Percentiles rank a stretch among this genome's conserved stretches.
Conservation (phyloP, 2,888 invertebrate genomes). For the Holacanthella duospinosa region DNA sequence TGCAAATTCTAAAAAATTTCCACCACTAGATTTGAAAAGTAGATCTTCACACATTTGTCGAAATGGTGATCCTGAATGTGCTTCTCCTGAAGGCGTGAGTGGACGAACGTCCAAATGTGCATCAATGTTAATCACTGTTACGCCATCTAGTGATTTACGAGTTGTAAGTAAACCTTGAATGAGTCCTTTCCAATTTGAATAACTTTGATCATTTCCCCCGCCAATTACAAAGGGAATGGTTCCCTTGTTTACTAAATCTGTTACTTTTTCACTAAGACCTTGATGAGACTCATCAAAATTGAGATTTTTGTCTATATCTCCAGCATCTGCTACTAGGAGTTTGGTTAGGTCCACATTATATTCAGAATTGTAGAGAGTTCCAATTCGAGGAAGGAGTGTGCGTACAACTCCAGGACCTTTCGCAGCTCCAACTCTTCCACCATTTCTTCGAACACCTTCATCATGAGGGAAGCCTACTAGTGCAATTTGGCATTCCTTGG, state of each 20-base stretch:
- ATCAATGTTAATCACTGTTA: not conserved
- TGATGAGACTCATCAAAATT: not conserved
- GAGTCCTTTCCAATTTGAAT: not conserved
- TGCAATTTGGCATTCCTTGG: not conserved
- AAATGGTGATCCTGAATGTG: not conserved
- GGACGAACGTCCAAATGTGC: not conserved
- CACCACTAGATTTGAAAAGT: not conserved
- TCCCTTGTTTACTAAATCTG: not conserved
- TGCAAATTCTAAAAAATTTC: not conserved
- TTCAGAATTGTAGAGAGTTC: not conserved
- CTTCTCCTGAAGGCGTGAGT: not conserved
- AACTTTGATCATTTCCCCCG: not conserved
- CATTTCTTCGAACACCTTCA: not conserved
- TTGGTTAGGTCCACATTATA: not conserved
- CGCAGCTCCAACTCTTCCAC: slow-evolving; percentile 1
- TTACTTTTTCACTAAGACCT: not conserved
- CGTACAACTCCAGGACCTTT: not conserved
- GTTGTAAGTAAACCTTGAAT: not conserved
- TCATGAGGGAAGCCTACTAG: not conserved
- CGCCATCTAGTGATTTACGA: not conserved
- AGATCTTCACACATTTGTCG: not conserved
- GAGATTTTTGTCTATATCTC: not conserved
- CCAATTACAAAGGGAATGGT: not conserved
- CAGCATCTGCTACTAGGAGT: not conserved
- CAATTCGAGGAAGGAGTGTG: not conserved